Evolutionary conservation across 2,797 vertebrate species (phyloP), one percentile per base, ranked within the genome.

Genomic region (Menidia menidia): DNA sequence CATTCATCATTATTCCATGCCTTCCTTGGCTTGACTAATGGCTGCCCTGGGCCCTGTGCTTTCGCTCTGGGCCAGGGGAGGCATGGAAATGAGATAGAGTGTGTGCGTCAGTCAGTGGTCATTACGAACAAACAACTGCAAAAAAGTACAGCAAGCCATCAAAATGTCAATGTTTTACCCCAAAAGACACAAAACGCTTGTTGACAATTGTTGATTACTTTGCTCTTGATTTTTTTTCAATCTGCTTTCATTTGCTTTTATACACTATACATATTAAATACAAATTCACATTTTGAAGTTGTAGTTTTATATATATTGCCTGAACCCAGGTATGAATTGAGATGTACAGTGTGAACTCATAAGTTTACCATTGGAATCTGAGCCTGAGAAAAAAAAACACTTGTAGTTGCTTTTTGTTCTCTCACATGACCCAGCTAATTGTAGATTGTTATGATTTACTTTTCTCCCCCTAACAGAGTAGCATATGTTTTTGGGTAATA

Each of bases 1-100:
- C 25, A 41, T 76, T 85, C 78, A 87, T 87, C 83, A 83, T 85
- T 86, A 87, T 86, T 91, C 85, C 83, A 85, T 88, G 78, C 74
- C 83, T 81, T 82, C 75, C 72, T 50, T 66, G 0, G 80, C 64
- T 69, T 80, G 77, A 83, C 73, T 81, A 89, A 87, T 86, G 80
- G 70, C 64, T 76, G 75, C 85, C 80, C 78, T 75, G 84, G 80
- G 77, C 77, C 75, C 60, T 64, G 66, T 41, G 69, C 77, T 76
- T 78, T 71, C 77, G 75, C 10, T 60, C 79, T 80, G 84, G 66
- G 73, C 64, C 58, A 64, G 63, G 78, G 68, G 68, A 87, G 78
- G 77, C 76, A 79, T 62, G 72, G 80, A 85, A 86, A 86, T 74
- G 73, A 83, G 82, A 86, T 73, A 73, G 78, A 68, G 71, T 61